phyloP scores from a whole-genome alignment of 2,888 invertebrate genomes.

The Drosophila pullipes region DNA sequence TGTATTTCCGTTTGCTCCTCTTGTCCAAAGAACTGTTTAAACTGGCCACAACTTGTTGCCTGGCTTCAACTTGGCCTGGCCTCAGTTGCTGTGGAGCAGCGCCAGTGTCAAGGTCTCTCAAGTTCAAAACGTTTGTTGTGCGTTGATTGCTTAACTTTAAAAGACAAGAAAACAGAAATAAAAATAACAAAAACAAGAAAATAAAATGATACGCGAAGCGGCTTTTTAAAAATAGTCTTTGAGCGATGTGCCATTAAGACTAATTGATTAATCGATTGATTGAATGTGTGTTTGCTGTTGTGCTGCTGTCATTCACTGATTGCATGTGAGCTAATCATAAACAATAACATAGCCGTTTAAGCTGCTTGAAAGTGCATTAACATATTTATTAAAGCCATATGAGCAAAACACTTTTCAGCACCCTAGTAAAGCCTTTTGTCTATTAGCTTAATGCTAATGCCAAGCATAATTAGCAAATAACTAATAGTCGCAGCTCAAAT shows the following conservation, averaged over 20 bases:
- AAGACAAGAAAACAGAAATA: slow-evolving; percentile 2
- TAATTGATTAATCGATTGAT: slow-evolving; percentile 46
- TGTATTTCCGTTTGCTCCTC: slow-evolving; percentile 64
- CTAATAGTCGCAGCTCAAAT: slow-evolving; percentile 16
- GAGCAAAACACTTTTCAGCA: not conserved
- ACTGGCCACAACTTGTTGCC: slow-evolving; percentile 73
- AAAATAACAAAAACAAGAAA: slow-evolving; percentile 16
- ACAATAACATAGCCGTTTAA: slow-evolving; percentile 21
- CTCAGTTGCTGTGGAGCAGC: slow-evolving; percentile 85
- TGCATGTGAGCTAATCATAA: slow-evolving; percentile 32
- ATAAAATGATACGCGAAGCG: slow-evolving; percentile 30
- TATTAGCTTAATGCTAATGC: not conserved
- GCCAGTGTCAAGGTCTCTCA: slow-evolving; percentile 86
- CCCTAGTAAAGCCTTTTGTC: not conserved
- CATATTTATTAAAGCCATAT: not conserved
- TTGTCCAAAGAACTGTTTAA: slow-evolving; percentile 77
- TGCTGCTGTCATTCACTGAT: slow-evolving; percentile 9
- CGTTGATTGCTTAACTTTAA: slow-evolving; percentile 33
- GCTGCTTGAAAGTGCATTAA: slow-evolving; percentile 42
- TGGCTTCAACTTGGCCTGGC: slow-evolving; percentile 43
- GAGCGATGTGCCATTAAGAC: slow-evolving; percentile 49
- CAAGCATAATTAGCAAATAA: slow-evolving; percentile 28
- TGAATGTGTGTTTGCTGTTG: slow-evolving; percentile 18
- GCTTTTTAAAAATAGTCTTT: slow-evolving; percentile 14
- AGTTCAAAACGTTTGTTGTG: slow-evolving; percentile 77